These are phyloP conservation scores for Pelagia noctiluca DNA, from an alignment of 30 jellyfish, hydroid and myxozoan species.

Conservation along the genomic window DNA sequence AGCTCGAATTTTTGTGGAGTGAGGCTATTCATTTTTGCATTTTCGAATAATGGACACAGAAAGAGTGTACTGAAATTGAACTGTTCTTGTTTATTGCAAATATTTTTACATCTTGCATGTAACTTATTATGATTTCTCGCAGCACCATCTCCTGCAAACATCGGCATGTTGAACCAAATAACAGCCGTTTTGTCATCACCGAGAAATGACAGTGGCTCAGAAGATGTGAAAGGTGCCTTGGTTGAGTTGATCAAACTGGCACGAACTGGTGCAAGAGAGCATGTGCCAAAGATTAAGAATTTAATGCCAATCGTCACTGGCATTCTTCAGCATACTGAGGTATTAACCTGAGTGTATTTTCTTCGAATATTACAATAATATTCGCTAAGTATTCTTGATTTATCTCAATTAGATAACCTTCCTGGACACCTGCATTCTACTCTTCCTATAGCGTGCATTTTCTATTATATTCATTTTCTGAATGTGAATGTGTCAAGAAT, in stretches of 20 bases:
- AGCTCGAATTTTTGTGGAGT: too few species aligned
- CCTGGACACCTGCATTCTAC: too few species aligned
- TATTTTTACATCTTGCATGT: not conserved
- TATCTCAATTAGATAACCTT: too few species aligned
- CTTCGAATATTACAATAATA: not conserved
- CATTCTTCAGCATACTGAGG: slow-evolving; percentile 84
- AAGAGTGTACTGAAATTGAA: too few species aligned
- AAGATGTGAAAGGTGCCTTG: slow-evolving; percentile 88
- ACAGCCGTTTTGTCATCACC: slow-evolving; percentile 73
- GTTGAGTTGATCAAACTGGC: slow-evolving; percentile 81
- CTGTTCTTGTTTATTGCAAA: too few species aligned
- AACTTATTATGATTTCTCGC: not conserved
- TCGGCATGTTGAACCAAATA: slow-evolving; percentile 72
- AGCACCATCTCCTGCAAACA: slow-evolving; percentile 71
- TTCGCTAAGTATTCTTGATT: not conserved
- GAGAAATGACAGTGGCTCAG: slow-evolving; percentile 69
- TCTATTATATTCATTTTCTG: too few species aligned
- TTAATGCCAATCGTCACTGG: slow-evolving; percentile 65
- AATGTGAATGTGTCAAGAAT: too few species aligned
- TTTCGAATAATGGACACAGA: too few species aligned
- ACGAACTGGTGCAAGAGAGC: slow-evolving; percentile 64
- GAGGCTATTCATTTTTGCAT: too few species aligned
- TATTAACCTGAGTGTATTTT: not conserved
- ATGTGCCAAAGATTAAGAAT: slow-evolving; percentile 51
- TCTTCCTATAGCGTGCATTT: too few species aligned